These are phyloP conservation scores for Diplazon laetatorius DNA, from an alignment of 2,888 invertebrate genomes.

Conservation along the genomic window DNA sequence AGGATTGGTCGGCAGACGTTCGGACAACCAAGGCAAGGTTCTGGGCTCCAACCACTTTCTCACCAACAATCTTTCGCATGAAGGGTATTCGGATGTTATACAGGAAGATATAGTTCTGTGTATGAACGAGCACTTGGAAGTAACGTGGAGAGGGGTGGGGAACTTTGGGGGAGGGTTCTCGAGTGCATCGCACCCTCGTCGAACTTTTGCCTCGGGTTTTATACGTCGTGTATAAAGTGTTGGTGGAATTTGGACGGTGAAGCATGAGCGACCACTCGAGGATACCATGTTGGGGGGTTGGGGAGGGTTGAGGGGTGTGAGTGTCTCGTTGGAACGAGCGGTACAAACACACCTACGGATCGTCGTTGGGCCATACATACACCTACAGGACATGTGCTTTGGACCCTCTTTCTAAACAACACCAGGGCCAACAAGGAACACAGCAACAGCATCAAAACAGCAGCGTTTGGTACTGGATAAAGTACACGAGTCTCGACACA, in stretches of 20 bases:
- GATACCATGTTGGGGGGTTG: background rate
- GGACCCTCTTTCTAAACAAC: slow-evolving; percentile 67
- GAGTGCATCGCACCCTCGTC: slow-evolving; percentile 62
- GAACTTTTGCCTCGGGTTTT: slow-evolving; percentile 51
- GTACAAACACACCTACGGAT: slow-evolving; percentile 27
- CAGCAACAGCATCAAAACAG: slow-evolving; percentile 9
- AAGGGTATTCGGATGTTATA: slow-evolving; percentile 52
- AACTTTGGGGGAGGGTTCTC: slow-evolving; percentile 45
- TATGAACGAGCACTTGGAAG: too few relatives aligned
- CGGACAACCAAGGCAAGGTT: slow-evolving; percentile 48
- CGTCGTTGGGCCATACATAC: background rate
- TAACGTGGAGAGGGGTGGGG: slow-evolving; percentile 36
- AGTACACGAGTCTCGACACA: slow-evolving; percentile 22
- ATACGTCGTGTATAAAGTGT: slow-evolving; percentile 11
- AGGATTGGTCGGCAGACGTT: slow-evolving; percentile 56
- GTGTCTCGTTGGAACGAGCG: slow-evolving; percentile 32
- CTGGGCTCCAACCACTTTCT: slow-evolving; percentile 40
- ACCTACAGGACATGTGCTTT: slow-evolving; percentile 11
- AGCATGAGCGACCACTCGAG: slow-evolving; percentile 7
- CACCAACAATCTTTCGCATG: slow-evolving; percentile 55
- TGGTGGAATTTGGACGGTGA: background rate
- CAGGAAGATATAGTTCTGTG: slow-evolving; percentile 47
- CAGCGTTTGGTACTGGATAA: background rate
- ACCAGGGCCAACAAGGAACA: slow-evolving; percentile 47
- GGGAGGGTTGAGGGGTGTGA: background rate